Evolutionary conservation across 2,113 vertebrate genomes (phyloP).

Genomic region (Perca fluviatilis): DNA sequence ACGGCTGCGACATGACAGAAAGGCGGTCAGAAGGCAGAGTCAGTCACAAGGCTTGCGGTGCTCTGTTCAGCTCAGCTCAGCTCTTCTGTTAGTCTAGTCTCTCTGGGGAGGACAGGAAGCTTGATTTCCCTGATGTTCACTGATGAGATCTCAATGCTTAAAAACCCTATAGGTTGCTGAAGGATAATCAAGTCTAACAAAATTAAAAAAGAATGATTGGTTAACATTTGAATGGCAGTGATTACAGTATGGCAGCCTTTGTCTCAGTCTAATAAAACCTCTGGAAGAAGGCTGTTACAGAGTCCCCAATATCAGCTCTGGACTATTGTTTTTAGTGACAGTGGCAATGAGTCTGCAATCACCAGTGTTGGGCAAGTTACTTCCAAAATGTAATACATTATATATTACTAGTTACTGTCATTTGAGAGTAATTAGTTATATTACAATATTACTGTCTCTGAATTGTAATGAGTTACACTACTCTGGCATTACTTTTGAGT

Average conservation of each 20-base stretch:
- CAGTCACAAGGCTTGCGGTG: slow-evolving; percentile 27
- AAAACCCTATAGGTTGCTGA: slow-evolving; percentile 48
- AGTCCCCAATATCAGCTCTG: background rate
- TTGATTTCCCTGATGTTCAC: slow-evolving; percentile 65
- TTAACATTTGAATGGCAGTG: slow-evolving; percentile 52
- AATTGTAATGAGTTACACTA: too few relatives aligned
- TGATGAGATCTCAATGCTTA: slow-evolving; percentile 52
- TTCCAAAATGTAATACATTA: too few relatives aligned
- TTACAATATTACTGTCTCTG: too few relatives aligned
- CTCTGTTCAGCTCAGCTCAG: slow-evolving; percentile 12
- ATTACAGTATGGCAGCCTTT: slow-evolving; percentile 41
- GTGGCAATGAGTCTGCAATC: slow-evolving; percentile 40
- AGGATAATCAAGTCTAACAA: slow-evolving; percentile 57
- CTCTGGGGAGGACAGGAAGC: slow-evolving; percentile 26
- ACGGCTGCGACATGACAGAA: slow-evolving; percentile 59
- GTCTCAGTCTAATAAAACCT: slow-evolving; percentile 48
- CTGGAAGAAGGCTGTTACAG: slow-evolving; percentile 16
- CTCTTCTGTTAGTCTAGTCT: slow-evolving; percentile 41
- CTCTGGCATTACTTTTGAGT: too few relatives aligned
- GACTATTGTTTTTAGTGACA: slow-evolving; percentile 22
- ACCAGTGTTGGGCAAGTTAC: background rate
- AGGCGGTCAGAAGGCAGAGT: slow-evolving; percentile 41
- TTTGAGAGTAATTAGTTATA: too few relatives aligned
- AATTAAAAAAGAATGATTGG: slow-evolving; percentile 37
- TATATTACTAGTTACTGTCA: too few relatives aligned